Conservation (phyloP, 2,888 invertebrate species). For the Machimus atricapillus region DNA sequence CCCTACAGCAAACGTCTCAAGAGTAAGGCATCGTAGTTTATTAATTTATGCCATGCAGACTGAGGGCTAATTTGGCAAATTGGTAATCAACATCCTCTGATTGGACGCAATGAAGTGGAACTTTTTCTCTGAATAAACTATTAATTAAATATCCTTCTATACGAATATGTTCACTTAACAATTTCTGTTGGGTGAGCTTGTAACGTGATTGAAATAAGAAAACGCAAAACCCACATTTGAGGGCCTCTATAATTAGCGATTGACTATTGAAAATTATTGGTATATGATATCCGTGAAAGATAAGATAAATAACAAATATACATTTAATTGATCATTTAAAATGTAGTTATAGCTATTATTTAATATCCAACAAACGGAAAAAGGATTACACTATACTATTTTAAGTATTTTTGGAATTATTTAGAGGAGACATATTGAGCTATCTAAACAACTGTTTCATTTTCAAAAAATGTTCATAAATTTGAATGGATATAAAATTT, state of each 20-base stretch:
- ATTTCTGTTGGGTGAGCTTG: not conserved
- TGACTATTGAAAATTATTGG: not conserved
- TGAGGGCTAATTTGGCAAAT: not conserved
- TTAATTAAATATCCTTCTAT: not conserved
- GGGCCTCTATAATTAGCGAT: not conserved
- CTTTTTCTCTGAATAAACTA: not conserved
- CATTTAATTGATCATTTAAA: no score
- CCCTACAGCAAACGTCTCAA: not conserved
- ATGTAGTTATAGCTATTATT: no score
- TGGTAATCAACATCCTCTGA: not conserved
- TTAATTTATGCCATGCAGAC: not conserved
- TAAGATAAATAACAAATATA: not conserved
- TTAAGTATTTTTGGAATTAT: not conserved
- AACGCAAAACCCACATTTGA: not conserved
- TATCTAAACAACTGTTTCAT: not conserved
- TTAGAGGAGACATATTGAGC: not conserved
- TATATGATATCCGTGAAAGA: not conserved
- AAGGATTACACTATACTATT: not conserved
- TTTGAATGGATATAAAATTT: not conserved
- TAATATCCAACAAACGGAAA: not conserved
- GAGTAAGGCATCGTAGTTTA: not conserved
- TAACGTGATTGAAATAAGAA: not conserved
- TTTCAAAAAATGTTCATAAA: no score
- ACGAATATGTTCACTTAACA: not conserved
- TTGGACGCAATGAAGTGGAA: not conserved